These are phyloP conservation scores for Morone chrysops DNA, from an alignment of 2,113 vertebrate species.

Conservation along the genomic window DNA sequence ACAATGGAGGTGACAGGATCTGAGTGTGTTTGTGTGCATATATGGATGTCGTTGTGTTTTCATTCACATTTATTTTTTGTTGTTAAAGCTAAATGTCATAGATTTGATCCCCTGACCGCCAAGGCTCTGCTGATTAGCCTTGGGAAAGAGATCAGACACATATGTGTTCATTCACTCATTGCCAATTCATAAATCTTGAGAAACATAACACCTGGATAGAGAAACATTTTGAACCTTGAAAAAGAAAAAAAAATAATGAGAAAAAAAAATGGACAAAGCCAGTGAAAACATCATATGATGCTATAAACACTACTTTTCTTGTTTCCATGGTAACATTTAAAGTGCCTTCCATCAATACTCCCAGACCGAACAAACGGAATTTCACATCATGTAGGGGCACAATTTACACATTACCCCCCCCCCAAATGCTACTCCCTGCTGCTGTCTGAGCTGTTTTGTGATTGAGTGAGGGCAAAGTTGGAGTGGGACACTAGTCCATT, in stretches of 20 bases:
- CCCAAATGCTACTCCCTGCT: neutral
- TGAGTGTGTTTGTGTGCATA: constrained; percentile 1
- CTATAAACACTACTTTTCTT: constrained; percentile 9
- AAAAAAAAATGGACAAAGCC: constrained; percentile 5
- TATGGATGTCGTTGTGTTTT: constrained; percentile 28
- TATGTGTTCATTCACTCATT: neutral
- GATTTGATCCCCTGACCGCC: neutral
- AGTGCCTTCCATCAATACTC: constrained; percentile 23
- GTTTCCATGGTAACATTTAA: constrained; percentile 56
- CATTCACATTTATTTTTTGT: constrained; percentile 49
- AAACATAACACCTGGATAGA: neutral
- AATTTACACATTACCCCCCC: constrained; percentile 2
- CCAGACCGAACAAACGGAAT: constrained; percentile 18
- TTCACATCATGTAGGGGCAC: constrained; percentile 22
- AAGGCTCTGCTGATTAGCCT: neutral
- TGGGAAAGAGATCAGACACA: constrained; percentile 22
- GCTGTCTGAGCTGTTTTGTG: constrained; percentile 33
- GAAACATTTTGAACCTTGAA: neutral
- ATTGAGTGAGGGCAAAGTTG: constrained; percentile 30
- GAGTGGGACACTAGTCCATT: constrained; percentile 14
- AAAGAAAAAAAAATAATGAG: neutral
- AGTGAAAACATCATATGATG: constrained; percentile 1
- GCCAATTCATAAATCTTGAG: constrained; percentile 12
- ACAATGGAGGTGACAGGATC: constrained; percentile 69
- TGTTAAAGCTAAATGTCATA: constrained; percentile 25